These are phyloP conservation scores for Ormyrus nitidulus DNA, from an alignment of 2,888 invertebrate genomes.

Conservation along the genomic window DNA sequence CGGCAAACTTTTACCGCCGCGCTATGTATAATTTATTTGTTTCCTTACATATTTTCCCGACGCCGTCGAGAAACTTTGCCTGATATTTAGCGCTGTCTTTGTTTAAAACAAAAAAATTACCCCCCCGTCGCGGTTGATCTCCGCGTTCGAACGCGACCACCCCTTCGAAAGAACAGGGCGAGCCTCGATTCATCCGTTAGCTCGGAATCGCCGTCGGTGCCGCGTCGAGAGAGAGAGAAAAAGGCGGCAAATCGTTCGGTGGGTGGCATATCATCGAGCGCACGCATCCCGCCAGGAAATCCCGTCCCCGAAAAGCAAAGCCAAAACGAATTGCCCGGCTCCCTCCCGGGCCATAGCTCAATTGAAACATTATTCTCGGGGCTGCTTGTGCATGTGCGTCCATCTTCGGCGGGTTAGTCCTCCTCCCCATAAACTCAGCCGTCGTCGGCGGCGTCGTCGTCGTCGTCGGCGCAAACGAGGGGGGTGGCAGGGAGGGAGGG, in stretches of 20 bases:
- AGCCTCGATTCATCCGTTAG: no score
- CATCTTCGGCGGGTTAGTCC: slow-evolving; percentile 45
- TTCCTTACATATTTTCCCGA: neutral
- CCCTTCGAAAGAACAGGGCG: no score
- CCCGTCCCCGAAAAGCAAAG: neutral
- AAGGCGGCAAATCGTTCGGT: no score
- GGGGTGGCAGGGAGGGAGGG: no score
- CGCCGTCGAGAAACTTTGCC: neutral
- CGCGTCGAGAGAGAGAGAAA: no score
- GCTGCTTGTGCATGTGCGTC: slow-evolving; percentile 18
- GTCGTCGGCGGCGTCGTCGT: slow-evolving; percentile 32
- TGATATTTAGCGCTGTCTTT: neutral
- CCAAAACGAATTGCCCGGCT: neutral
- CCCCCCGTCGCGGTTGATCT: neutral
- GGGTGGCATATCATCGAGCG: no score
- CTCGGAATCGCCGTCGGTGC: no score
- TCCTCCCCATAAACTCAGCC: slow-evolving; percentile 3
- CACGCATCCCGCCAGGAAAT: neutral
- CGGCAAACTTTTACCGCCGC: no score
- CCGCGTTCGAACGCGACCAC: no score
- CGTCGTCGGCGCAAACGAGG: slow-evolving; percentile 39
- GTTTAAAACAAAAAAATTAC: neutral
- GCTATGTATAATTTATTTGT: no score
- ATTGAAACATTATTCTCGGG: slow-evolving; percentile 51
- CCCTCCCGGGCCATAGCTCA: slow-evolving; percentile 19